Base-by-base conservation (phyloP, 2,888 invertebrate genomes). In the Tuberolachnus salignus region DNA sequence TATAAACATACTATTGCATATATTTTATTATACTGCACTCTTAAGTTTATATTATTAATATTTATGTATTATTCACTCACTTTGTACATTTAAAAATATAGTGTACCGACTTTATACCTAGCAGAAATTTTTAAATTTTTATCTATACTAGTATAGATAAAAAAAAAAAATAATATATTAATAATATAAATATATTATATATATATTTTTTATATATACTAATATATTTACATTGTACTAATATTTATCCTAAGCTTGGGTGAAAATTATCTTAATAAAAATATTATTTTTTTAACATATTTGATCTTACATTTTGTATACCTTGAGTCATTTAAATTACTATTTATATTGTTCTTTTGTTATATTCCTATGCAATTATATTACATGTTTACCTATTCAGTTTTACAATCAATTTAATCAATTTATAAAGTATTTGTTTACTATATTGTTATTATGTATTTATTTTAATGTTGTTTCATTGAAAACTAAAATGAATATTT, bases 301-400 rank as follows among this genome's bases (percentile, higher is more conserved):
- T 73, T 53, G 23, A 73, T 64, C 16, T 53, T 53, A 53, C 21
- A 64, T 61, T 10, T 44, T 61, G 42, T 74, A 53, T 53, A 34
- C 13, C 63, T 64, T 73, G n/a, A 64, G 11, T 74, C 6, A 42
- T 72, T 72, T 51, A 14, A 51, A 72, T 61, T 73, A 51, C 6
- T 73, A 64, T 64, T 63, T 61, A 14, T 63, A 63, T 23, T 63
- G 11, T 64, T 44, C 8, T 74, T 53, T 21, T 63, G 34, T 73
- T 63, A 9, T 63, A 42, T 11, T 72, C 3, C 23, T 61, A 34
- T 64, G 13, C 1, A 34, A 34, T 16, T 55, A 21, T 44, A 63
- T 73, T 73, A 16, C 3, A 16, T 70, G 44, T 64, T 51, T 53
- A 53, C 53, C 55, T 53, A 74, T 21, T 74, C 44, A 44, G 1